A percentile compares a stretch with the other conserved stretches of the same genome.
These are phyloP conservation scores for Triplophysa tibetana DNA, from an alignment of 2,113 vertebrate genomes.

Conservation along the genomic window DNA sequence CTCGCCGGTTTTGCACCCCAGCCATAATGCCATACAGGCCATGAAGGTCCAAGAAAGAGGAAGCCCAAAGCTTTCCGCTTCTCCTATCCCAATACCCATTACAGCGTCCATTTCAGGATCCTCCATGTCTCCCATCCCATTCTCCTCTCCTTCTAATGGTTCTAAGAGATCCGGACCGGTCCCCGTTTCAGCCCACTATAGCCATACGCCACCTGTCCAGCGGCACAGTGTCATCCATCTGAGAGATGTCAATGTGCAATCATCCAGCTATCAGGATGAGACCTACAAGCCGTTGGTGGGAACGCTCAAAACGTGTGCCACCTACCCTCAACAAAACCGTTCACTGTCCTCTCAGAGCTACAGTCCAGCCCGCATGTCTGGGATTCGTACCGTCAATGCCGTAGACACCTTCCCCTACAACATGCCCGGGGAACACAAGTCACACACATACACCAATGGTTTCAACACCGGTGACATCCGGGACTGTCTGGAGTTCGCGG, in stretches of 20 bases:
- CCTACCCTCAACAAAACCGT: slow-evolving; percentile 96
- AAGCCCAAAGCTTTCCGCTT: slow-evolving; percentile 76
- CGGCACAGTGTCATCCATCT: slow-evolving; percentile 95
- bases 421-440: slow-evolving; percentile 89
- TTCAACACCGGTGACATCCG: slow-evolving; percentile 82
- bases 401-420: slow-evolving; percentile 74
- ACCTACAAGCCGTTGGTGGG: slow-evolving; percentile 85
- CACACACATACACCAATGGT: slow-evolving; percentile 92
- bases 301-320: slow-evolving; percentile 92
- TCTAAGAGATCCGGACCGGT: slow-evolving; percentile 80
- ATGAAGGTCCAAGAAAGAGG: slow-evolving; percentile 86
- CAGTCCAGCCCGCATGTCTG: slow-evolving; percentile 86
- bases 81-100: slow-evolving; percentile 58
- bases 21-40: slow-evolving; percentile 81
- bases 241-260: slow-evolving; percentile 85
- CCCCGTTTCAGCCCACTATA: slow-evolving; percentile 89
- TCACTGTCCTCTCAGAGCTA: slow-evolving; percentile 95
- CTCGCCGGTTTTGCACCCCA: slow-evolving; percentile 84
- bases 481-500: slow-evolving; percentile 90
- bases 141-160: slow-evolving; percentile 82
- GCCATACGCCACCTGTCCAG: slow-evolving; percentile 90
- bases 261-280: slow-evolving; percentile 85
- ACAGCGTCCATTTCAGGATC: slow-evolving; percentile 52
- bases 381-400: slow-evolving; percentile 83
- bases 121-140: slow-evolving; percentile 67